Base-by-base conservation (phyloP, 2,888 invertebrate species). In the Digitonthophagus gazella region DNA sequence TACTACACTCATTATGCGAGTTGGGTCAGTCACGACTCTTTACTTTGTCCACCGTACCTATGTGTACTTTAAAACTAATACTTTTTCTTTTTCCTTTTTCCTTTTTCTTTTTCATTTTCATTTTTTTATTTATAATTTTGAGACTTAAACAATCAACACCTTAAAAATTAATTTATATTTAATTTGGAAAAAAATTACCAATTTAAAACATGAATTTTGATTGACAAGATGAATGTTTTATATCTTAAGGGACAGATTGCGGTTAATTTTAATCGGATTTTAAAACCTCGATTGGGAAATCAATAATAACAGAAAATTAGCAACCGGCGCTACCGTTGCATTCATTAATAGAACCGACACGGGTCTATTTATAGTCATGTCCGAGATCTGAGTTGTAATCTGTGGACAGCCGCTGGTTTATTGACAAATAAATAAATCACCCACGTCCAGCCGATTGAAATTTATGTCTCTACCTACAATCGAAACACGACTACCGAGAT, bases 21-120 rank as follows among this genome's bases (percentile, higher is more conserved):
- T 72, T 67, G 70, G 69, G 69, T 71, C 72, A 70, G 76, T 76
- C 76, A 76, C 76, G 76, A 76, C 72, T 72, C 71, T 72, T 20
- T 18, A 61, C 61, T 61, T 61, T 61, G 61, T 61, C 61, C 61
- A 61, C 57, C n/a, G n/a, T n/a, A n/a, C n/a, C n/a, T n/a, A n/a
- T n/a, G n/a, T n/a, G n/a, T n/a, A n/a, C n/a, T n/a, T n/a, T n/a
- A n/a, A n/a, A n/a, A n/a, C n/a, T n/a, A n/a, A n/a, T n/a, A n/a
- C n/a, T n/a, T n/a, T n/a, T n/a, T n/a, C n/a, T n/a, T n/a, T n/a
- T n/a, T n/a, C n/a, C n/a, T n/a, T n/a, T n/a, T n/a, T n/a, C n/a
- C n/a, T n/a, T n/a, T n/a, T n/a, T n/a, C n/a, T n/a, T n/a, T n/a
- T n/a, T n/a, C n/a, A n/a, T n/a, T n/a, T n/a, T n/a, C n/a, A n/a